Conservation (phyloP, 2,113 vertebrate species). For the Archilochus colubris region DNA sequence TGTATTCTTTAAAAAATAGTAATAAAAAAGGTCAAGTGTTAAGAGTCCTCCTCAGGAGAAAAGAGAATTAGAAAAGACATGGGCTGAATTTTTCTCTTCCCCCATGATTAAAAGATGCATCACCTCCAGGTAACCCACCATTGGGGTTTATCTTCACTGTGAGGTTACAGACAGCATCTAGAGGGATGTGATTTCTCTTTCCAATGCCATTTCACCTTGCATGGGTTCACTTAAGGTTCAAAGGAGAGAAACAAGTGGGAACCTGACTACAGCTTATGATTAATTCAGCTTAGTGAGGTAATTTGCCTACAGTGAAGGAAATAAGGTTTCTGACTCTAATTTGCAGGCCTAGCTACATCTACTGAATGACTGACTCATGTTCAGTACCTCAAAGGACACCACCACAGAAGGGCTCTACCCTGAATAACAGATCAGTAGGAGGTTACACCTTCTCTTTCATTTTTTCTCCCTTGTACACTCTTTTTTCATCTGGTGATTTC, state of each 20-base stretch:
- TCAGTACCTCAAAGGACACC: not conserved
- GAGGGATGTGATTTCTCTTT: not conserved
- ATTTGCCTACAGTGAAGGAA: not conserved
- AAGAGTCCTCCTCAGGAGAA: not conserved
- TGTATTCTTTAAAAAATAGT: not conserved
- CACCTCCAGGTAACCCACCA: not conserved
- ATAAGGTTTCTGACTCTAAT: not conserved
- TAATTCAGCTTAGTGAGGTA: not conserved
- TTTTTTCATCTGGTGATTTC: not conserved
- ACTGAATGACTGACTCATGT: not conserved
- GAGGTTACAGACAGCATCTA: not conserved
- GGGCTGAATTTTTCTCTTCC: not conserved
- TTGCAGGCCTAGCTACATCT: not conserved
- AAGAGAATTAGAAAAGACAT: not conserved
- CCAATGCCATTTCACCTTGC: not conserved
- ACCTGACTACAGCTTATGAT: not conserved
- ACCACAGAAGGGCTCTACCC: not conserved
- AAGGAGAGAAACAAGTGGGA: not conserved
- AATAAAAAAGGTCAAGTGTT: not conserved
- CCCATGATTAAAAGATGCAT: not conserved
- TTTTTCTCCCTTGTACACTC: not conserved
- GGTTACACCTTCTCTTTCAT: not conserved
- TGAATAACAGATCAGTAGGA: not conserved
- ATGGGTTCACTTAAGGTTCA: not conserved
- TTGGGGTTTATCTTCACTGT: accelerated